Evolutionary conservation across 1,140 invertebrate genomes (phyloP).

Genomic region (Oncopodura yosiiana): DNA sequence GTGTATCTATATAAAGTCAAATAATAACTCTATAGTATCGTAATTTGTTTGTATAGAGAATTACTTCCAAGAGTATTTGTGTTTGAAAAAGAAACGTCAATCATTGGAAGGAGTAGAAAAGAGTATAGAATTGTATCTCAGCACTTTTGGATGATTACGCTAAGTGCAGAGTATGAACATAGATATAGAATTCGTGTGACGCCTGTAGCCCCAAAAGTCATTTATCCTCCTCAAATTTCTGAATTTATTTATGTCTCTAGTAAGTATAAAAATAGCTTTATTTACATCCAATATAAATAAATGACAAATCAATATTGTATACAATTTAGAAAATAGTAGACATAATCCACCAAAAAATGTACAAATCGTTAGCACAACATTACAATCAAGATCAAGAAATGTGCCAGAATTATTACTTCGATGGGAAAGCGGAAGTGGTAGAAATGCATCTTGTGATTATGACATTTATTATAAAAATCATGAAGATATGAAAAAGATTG

Average conservation of each 20-base stretch:
- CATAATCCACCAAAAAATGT: background rate
- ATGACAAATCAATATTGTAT: too few relatives aligned
- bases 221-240: constrained; percentile 6
- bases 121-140: background rate
- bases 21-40: background rate
- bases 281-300: too few relatives aligned
- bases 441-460: constrained; percentile 26
- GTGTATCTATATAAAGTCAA: too few relatives aligned
- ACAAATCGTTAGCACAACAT: background rate
- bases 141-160: background rate
- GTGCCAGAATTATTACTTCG: constrained; percentile 12
- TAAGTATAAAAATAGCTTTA: too few relatives aligned
- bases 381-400: background rate
- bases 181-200: constrained; percentile 4
- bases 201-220: background rate
- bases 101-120: background rate
- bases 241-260: background rate
- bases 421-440: constrained; percentile 27
- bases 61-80: constrained; percentile 1
- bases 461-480: constrained; percentile 14
- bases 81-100: constrained; percentile 7
- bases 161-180: background rate
- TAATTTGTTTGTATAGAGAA: background rate
- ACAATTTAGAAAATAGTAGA: background rate
- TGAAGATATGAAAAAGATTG: background rate